A percentile compares a stretch with the other conserved stretches of the same genome.
These are phyloP conservation scores for Kryptolebias marmoratus DNA, from an alignment of 2,113 vertebrate genomes.

Conservation along the genomic window DNA sequence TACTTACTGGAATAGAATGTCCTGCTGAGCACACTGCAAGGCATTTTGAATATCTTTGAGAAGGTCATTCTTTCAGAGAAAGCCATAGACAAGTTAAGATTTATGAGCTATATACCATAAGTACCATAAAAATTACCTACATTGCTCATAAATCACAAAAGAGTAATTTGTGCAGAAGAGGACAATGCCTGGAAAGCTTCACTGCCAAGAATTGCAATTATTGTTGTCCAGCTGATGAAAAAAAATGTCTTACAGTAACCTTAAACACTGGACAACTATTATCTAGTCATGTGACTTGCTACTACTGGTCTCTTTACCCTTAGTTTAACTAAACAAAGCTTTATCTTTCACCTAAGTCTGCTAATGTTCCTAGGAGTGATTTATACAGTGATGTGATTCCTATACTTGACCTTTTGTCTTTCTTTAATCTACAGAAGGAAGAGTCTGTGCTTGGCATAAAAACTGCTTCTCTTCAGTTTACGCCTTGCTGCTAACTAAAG, in stretches of 20 bases:
- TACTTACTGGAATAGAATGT: background rate
- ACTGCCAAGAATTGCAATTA: background rate
- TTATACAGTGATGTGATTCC: background rate
- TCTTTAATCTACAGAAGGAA: too few species aligned
- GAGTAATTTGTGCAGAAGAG: background rate
- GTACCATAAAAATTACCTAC: background rate
- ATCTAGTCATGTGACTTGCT: background rate
- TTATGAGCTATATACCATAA: constrained; percentile 19
- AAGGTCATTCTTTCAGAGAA: constrained; percentile 26
- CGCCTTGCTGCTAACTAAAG: too few species aligned
- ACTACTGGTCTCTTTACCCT: constrained; percentile 1
- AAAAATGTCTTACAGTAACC: background rate
- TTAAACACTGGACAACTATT: background rate
- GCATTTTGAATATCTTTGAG: background rate
- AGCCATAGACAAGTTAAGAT: constrained; percentile 16
- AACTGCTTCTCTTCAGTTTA: too few species aligned
- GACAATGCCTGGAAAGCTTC: background rate
- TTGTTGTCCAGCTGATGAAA: background rate
- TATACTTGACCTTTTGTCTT: background rate
- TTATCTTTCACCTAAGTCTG: background rate
- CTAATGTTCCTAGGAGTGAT: background rate
- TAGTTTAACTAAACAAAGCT: background rate
- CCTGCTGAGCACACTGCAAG: constrained; percentile 4
- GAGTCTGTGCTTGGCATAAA: too few species aligned
- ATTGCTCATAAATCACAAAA: constrained; percentile 29